Evolutionary conservation across 2,888 invertebrate genomes (phyloP), one percentile per base, ranked within the genome.

Genomic region (Ophraella communa): DNA sequence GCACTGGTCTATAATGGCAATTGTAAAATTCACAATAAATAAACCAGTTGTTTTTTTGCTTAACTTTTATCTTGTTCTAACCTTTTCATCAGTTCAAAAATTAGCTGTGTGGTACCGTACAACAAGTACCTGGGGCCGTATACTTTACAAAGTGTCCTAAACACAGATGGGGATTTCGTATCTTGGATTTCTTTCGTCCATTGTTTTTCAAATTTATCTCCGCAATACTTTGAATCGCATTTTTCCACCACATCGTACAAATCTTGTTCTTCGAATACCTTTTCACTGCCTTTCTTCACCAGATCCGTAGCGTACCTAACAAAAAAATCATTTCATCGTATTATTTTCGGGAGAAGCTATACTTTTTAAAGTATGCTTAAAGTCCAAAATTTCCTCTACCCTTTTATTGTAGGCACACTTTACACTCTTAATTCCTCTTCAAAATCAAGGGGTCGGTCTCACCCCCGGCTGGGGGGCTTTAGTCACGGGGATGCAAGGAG

Each of bases 221-320:
- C 75, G 20, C 75, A 70, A 27, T 64, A 62, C 70, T 72, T 71
- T 0, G 76, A 70, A n/a, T 68, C 62, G 23, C 71, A 71, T 23
- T 71, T 68, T 27, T 67, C 62, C 23, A 71, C 18, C 5, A 86
- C 83, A 70, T 84, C 82, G 71, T 86, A 88, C 14, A 89, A 77
- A 73, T 89, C 89, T 30, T 85, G 82, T 51, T 87, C 85, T 74
- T 86, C 86, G 24, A 91, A 84, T 70, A 89, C 89, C 20, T 87
- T 84, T 60, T 83, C 86, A 67, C 85, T 86, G 4, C 90, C 91
- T 64, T 87, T 84, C 77, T 85, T 86, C 73, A 91, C 89, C 11
- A 73, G 55, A 10, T 67, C 58, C 7, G 58, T 45, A 2, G 67
- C 70, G 39, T 72, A 72, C 14, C 73, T 74, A 58, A 39, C 62